A percentile compares a stretch with the other conserved stretches of the same genome.
Evolutionary conservation across 2,113 vertebrate species (phyloP).

Genomic region (Trematocara marginatum): DNA sequence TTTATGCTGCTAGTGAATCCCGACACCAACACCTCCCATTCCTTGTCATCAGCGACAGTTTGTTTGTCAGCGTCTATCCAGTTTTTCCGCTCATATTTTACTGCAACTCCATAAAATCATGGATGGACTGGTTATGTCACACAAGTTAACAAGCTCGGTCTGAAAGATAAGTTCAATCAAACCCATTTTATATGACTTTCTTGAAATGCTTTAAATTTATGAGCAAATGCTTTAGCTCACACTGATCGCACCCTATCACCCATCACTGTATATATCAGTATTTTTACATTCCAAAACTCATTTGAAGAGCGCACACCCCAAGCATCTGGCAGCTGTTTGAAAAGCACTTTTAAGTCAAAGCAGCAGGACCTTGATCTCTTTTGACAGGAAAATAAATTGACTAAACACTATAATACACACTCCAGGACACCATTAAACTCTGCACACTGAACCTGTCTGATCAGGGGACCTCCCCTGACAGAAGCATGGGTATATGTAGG

Average conservation of each 20-base stretch:
- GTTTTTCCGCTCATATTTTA: background rate
- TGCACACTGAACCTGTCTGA: constrained; percentile 6
- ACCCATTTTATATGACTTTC: background rate
- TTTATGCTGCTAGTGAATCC: constrained; percentile 22
- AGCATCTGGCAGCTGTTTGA: background rate
- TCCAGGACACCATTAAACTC: background rate
- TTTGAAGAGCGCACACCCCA: background rate
- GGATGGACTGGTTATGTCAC: background rate
- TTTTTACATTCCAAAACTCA: background rate
- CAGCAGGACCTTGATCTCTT: constrained; percentile 19
- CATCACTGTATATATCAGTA: background rate
- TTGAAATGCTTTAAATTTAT: background rate
- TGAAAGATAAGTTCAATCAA: background rate
- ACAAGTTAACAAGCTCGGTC: background rate
- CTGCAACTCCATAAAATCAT: background rate
- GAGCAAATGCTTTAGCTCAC: background rate
- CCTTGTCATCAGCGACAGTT: background rate
- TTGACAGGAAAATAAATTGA: constrained; percentile 15
- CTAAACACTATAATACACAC: background rate
- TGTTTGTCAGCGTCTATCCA: background rate
- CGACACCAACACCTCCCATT: constrained; percentile 15
- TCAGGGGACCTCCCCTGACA: constrained; percentile 13
- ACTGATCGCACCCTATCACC: background rate
- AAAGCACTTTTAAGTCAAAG: background rate
- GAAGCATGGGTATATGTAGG: constrained; percentile 35